Base-by-base conservation (phyloP, 2,888 invertebrate genomes). In the Drosophila anomalata region DNA sequence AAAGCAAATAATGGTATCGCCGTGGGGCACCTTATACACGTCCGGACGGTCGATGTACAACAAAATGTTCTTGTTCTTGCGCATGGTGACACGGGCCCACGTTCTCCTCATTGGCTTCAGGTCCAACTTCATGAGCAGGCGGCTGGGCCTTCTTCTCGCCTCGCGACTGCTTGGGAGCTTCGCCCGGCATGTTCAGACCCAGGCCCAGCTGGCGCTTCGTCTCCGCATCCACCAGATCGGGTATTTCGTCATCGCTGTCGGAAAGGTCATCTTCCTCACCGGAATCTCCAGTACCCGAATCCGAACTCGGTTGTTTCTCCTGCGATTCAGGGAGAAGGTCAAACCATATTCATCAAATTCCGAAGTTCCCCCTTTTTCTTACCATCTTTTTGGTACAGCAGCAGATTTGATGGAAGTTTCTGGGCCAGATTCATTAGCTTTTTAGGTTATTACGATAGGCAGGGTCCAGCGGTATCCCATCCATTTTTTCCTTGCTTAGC, bases 91-190 rank as follows among this genome's bases (percentile, higher is more conserved):
- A 6, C 85, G 82, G 0, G 41, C n/a, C 14, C n/a, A 84, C 85
- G 20, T 79, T 57, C 3, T 56, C 48, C n/a, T n/a, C 0, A 84
- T 1, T 6, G 41, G 78, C 61, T 75, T 68, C 12, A 87, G 44
- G 22, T 78, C 77, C 5, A 78, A 66, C 29, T 84, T 87, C 59
- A 61, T 54, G 3, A 84, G 57, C 1, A 87, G 24, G 9, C 82
- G 75, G 3, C 84, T n/a, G 84, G 0, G 87, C 87, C 59, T 82
- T 84, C 57, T 75, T 87, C 53, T 84, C 84, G 52, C 72, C 78
- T 7, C 84, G 84, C 0, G 87, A 73, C 9, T 26, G 17, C 11
- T 11, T 5, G 1, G 33, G 47, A 11, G 11, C 7, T 9, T 11
- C 11, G 14, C 9, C 9, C 12, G 4, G 9, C 24, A 9, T 4